Percentiles rank a stretch among this genome's conserved stretches.
phyloP scores from a whole-genome alignment of 2,113 vertebrate genomes.

The Saguinus imperator region DNA sequence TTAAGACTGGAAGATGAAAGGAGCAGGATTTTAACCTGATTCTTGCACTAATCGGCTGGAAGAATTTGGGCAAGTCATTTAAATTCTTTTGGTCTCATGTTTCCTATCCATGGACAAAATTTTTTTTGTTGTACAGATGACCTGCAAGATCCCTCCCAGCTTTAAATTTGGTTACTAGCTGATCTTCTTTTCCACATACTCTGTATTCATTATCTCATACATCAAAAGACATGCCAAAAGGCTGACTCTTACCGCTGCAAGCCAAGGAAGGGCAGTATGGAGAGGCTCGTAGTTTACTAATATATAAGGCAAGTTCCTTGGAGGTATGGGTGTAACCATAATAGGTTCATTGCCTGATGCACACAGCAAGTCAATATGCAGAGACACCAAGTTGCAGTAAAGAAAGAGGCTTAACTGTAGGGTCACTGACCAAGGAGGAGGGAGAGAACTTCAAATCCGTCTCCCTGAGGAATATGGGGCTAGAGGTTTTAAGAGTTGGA shows the following conservation, averaged over 20 bases:
- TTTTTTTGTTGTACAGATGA: background rate
- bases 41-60: background rate
- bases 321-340: background rate
- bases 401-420: no score
- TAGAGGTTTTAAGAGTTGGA: no score
- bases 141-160: background rate
- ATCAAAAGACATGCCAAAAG: background rate
- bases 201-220: background rate
- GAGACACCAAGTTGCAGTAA: no score
- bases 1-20: background rate
- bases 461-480: no score
- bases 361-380: no score
- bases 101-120: background rate
- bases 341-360: no score
- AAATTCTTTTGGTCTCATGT: background rate
- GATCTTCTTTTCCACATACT: background rate
- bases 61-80: background rate
- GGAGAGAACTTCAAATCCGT: no score
- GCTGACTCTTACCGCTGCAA: background rate
- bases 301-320: background rate
- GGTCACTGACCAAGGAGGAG: no score
- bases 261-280: background rate
- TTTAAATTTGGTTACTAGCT: background rate
- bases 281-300: background rate
- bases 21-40: background rate